Evolutionary conservation across 2,113 vertebrate species (phyloP).

Genomic region (Leptodactylus fuscus): DNA sequence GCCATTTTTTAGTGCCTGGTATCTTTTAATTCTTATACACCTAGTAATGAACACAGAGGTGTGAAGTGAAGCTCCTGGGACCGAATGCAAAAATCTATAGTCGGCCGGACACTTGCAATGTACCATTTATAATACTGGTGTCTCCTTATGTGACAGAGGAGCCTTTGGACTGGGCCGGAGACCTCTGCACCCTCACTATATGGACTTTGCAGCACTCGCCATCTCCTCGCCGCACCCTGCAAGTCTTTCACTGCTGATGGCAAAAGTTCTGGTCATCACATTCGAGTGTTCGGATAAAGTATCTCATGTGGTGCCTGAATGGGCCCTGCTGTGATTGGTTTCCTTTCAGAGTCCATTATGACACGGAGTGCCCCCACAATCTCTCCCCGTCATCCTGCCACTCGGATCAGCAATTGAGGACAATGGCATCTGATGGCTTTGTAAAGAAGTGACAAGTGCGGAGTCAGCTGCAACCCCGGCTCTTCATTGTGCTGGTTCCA

Average conservation of each 20-base stretch:
- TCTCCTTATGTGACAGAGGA: too few species aligned
- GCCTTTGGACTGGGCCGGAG: too few species aligned
- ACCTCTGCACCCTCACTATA: too few species aligned
- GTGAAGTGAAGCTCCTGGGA: too few species aligned
- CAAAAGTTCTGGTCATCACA: not conserved
- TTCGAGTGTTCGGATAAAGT: not conserved
- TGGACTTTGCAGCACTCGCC: not conserved
- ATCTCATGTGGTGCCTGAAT: not conserved
- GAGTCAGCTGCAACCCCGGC: conserved; percentile 38
- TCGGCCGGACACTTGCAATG: too few species aligned
- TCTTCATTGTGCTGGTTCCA: conserved; percentile 6
- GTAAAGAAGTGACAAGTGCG: conserved; percentile 27
- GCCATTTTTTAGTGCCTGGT: too few species aligned
- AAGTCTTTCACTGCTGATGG: not conserved
- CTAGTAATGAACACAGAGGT: too few species aligned
- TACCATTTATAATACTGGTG: too few species aligned
- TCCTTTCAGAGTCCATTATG: not conserved
- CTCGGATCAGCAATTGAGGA: conserved; percentile 42
- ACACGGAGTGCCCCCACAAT: not conserved
- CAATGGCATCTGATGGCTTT: conserved; percentile 34
- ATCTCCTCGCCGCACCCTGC: not conserved
- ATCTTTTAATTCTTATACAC: too few species aligned
- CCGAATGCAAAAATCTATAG: too few species aligned
- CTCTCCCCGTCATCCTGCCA: not conserved
- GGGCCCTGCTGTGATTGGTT: not conserved